Evolutionary conservation across 2,797 vertebrate genomes (phyloP).

Genomic region (Meda fulgida): DNA sequence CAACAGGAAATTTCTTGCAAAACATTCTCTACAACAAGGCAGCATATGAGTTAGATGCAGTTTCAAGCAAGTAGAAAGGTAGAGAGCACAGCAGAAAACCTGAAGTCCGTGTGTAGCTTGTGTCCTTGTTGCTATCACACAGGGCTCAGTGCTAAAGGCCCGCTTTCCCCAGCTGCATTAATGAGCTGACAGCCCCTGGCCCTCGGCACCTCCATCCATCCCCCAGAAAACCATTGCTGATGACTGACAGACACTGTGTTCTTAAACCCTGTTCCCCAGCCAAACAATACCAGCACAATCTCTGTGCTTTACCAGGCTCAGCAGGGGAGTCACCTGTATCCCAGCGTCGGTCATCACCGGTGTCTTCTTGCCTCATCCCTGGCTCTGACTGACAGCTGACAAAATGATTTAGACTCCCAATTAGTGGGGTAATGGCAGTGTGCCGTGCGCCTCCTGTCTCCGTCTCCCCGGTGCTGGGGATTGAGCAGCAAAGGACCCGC

Average conservation of each 20-base stretch:
- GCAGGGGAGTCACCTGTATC: slow-evolving; percentile 58
- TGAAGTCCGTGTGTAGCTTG: not conserved
- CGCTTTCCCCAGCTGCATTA: slow-evolving; percentile 58
- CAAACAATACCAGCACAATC: slow-evolving; percentile 66
- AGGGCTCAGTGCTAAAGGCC: slow-evolving; percentile 28
- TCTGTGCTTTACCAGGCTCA: slow-evolving; percentile 71
- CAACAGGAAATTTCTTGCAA: not conserved
- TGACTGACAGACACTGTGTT: slow-evolving; percentile 71
- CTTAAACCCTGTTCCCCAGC: slow-evolving; percentile 59
- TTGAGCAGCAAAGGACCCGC: slow-evolving; percentile 73
- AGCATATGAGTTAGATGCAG: not conserved
- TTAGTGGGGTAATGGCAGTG: slow-evolving; percentile 77
- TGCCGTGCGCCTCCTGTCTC: slow-evolving; percentile 70
- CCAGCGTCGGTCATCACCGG: slow-evolving; percentile 69
- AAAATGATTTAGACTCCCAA: slow-evolving; percentile 84
- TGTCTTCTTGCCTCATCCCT: slow-evolving; percentile 63
- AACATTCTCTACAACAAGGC: slow-evolving; percentile 2
- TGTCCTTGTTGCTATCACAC: slow-evolving; percentile 30
- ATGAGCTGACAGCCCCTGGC: slow-evolving; percentile 64
- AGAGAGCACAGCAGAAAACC: not conserved
- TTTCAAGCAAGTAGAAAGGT: not conserved
- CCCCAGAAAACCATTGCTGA: slow-evolving; percentile 61
- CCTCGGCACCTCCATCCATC: slow-evolving; percentile 58
- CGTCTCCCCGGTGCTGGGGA: slow-evolving; percentile 74
- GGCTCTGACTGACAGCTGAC: slow-evolving; percentile 69